phyloP scores from a whole-genome alignment of 1,140 invertebrate species.

The Drosophila sulfurigaster region DNA sequence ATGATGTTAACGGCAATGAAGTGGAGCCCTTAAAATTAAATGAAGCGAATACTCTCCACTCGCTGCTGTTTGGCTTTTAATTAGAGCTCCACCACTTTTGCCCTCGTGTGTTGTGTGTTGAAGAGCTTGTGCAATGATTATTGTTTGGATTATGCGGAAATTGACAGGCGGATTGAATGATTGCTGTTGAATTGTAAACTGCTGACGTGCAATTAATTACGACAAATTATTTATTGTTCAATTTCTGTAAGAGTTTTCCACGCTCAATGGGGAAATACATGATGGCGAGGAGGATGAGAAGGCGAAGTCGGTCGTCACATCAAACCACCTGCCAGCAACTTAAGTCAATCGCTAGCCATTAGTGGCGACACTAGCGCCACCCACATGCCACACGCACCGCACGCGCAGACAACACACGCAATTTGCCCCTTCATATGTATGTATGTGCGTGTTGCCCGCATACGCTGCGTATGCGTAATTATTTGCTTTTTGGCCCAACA shows the following conservation, averaged over 20 bases:
- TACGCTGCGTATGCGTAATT: constrained; percentile 76
- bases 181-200: constrained; percentile 62
- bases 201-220: constrained; percentile 70
- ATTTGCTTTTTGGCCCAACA: constrained; percentile 53
- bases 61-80: constrained; percentile 47
- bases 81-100: constrained; percentile 33
- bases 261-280: not conserved
- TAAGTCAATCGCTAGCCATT: constrained; percentile 76
- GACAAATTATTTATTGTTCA: constrained; percentile 75
- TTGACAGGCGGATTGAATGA: constrained; percentile 44
- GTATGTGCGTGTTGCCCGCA: constrained; percentile 56
- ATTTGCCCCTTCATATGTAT: constrained; percentile 2
- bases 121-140: constrained; percentile 36
- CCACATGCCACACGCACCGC: constrained; percentile 16
- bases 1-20: constrained; percentile 28
- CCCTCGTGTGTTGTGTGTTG: constrained; percentile 9
- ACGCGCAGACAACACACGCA: constrained; percentile 48
- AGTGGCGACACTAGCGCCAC: constrained; percentile 60
- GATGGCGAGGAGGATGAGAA: not conserved
- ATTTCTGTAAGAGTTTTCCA: constrained; percentile 67
- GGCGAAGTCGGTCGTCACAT: not conserved
- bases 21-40: constrained; percentile 44
- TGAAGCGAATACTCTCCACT: constrained; percentile 34
- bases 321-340: constrained; percentile 52
- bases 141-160: constrained; percentile 52